Evolutionary conservation across 92 coral and sea anemone species (phyloP).

Genomic region (Zoanthus sansibaricus): DNA sequence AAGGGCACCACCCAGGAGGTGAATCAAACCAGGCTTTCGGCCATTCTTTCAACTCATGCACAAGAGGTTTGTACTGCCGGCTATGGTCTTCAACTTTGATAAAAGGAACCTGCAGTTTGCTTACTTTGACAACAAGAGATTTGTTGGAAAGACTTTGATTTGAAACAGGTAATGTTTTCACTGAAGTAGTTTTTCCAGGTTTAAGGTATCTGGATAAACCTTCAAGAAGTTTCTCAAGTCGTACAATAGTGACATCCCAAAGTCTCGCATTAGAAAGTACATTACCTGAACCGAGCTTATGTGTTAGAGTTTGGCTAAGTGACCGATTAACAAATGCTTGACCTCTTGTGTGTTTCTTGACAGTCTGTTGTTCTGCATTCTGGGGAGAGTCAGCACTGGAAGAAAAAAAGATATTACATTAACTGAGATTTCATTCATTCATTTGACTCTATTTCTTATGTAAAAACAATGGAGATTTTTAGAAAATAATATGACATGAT

Average conservation of each 20-base stretch:
- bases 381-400: slow-evolving; percentile 93
- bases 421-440: too few relatives aligned
- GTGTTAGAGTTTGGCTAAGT: slow-evolving; percentile 67
- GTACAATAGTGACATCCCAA: slow-evolving; percentile 83
- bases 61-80: slow-evolving; percentile 84
- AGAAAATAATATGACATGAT: too few relatives aligned
- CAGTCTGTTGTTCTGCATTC: slow-evolving; percentile 71
- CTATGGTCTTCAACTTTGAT: slow-evolving; percentile 95
- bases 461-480: too few relatives aligned
- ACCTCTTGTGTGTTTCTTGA: slow-evolving; percentile 82
- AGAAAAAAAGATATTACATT: neutral
- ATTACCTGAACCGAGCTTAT: slow-evolving; percentile 80
- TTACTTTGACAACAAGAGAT: slow-evolving; percentile 72
- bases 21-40: slow-evolving; percentile 82
- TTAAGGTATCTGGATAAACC: slow-evolving; percentile 65
- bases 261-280: slow-evolving; percentile 87
- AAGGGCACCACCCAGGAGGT: slow-evolving; percentile 84
- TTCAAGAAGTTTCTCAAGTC: slow-evolving; percentile 76
- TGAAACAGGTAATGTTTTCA: slow-evolving; percentile 29
- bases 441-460: too few relatives aligned
- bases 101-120: slow-evolving; percentile 78
- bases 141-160: slow-evolving; percentile 60
- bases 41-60: slow-evolving; percentile 97
- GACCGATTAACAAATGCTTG: slow-evolving; percentile 77
- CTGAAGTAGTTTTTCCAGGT: slow-evolving; percentile 33